Base-by-base conservation (phyloP, 2,113 vertebrate genomes). In the Cygnus buccinator region DNA sequence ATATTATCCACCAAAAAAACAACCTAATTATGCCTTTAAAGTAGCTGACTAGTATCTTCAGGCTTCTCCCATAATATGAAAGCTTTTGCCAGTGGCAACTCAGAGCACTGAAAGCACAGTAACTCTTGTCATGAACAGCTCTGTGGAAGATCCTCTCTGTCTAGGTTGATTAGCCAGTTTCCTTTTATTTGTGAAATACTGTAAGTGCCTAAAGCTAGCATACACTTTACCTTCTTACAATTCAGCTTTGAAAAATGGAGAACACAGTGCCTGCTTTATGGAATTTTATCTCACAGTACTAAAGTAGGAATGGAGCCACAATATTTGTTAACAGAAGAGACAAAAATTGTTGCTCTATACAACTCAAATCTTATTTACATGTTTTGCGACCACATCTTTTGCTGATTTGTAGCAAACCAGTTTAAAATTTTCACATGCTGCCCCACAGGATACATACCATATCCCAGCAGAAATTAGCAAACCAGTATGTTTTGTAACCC, bases 381-480 rank as follows among this genome's bases (percentile, higher is more conserved):
- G 13, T 52, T 28, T 62, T 76, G 16, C 33, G 20, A 80, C 13
- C 5, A 1, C n/a, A 58, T 48, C 15, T 93, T 70, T 79, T 63
- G 11, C 11, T 84, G 4, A 13, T 61, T 77, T 73, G 31, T 4
- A 14, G 12, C 8, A 80, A 90, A 44, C 11, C 29, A 52, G 8
- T 28, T 55, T 72, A 57, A 89, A 80, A 43, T 31, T 17, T 20
- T 15, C 13, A 22, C 6, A 6, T 15, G 33, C 26, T 92, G 48
- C 4, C 57, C 13, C 44, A 54, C 21, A 37, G 1, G 11, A 31
- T 52, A 95, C 98, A 9, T 97, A 98, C 98, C 98, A 98, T 97
- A 75, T 98, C 98, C 73, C 50, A 98, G 23, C 96, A 90, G 96
- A 98, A 98, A 85, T 97, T 96, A 29, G 95, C 88, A 83, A 98